phyloP scores from a whole-genome alignment of 2,888 invertebrate species.

The Harmothoe impar region DNA sequence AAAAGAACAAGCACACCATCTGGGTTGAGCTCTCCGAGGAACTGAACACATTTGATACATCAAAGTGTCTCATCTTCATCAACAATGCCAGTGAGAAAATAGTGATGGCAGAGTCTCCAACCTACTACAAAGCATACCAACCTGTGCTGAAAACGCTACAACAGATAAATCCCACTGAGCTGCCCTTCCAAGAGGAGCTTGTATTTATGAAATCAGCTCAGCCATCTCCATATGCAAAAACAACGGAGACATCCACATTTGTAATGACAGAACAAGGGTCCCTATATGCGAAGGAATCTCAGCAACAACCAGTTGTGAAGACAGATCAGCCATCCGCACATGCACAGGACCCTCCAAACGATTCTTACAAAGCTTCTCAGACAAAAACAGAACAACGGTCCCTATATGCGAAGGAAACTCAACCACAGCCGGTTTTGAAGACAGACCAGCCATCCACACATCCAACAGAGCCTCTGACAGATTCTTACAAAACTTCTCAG shows the following conservation, averaged over 20 bases:
- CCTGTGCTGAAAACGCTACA: slow-evolving; percentile 89
- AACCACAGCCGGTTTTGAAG: too few relatives aligned
- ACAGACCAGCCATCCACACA: too few relatives aligned
- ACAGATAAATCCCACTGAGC: slow-evolving; percentile 85
- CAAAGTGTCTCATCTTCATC: neutral
- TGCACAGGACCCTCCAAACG: neutral
- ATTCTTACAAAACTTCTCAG: too few relatives aligned
- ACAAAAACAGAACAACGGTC: too few relatives aligned
- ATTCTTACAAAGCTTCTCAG: too few relatives aligned
- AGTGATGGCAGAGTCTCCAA: slow-evolving; percentile 89
- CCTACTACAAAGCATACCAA: slow-evolving; percentile 91
- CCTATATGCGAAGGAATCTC: too few relatives aligned
- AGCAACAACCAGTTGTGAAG: neutral
- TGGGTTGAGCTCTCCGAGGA: slow-evolving; percentile 51
- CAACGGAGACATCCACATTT: neutral
- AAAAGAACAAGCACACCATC: neutral
- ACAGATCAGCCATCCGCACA: neutral
- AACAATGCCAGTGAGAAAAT: slow-evolving; percentile 30
- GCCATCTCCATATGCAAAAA: slow-evolving; percentile 72
- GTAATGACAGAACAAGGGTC: too few relatives aligned
- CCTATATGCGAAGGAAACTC: too few relatives aligned
- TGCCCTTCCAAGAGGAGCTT: slow-evolving; percentile 89
- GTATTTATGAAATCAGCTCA: slow-evolving; percentile 84
- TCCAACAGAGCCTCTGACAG: too few relatives aligned
- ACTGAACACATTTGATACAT: neutral